Base-by-base conservation (phyloP, 2,797 vertebrate species). In the Vireo griseus region DNA sequence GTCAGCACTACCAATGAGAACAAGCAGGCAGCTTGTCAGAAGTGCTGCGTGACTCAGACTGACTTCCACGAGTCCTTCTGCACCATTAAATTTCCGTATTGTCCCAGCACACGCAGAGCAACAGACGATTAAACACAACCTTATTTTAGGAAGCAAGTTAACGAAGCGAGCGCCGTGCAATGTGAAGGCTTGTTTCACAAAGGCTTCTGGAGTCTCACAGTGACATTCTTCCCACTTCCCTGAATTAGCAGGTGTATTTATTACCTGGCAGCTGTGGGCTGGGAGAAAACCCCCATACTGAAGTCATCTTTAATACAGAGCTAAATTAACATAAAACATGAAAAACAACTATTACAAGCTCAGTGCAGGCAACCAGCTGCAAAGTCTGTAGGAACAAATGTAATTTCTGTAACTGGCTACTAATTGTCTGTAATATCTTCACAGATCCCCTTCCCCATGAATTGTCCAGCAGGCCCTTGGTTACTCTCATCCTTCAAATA, bases 111-210 rank as follows among this genome's bases (percentile, higher is more conserved):
- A 65, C 35, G 59, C 2, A 78, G 50, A 82, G 48, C 42, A 90
- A 62, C 82, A 71, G 85, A 48, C 79, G 86, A 93, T 91, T 90
- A 86, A 94, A 91, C 78, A 88, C 68, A 37, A 29, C 37, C 57
- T 88, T 72, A 71, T 86, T 90, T 93, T 62, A 40, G 68, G 33
- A 93, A 54, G 14, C 55, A 37, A 86, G 88, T 51, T 77, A 96
- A 91, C 2, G 31, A 94, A 59, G 75, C 15, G 0, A 87, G 86
- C 26, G 11, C 57, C 0, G 0, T 35, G 50, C n/a, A 5, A 10
- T 2, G 24, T 35, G 77, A 93, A 39, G 40, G 51, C 18, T 93
- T 69, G 51, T 63, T 92, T 51, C 84, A 81, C 81, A 85, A 78
- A 66, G 28, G 67, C 21, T 88, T 52, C 69, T 72, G 40, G 35